Evolutionary conservation across 2,888 invertebrate species (phyloP).

Genomic region (Nymphalis polychloros): DNA sequence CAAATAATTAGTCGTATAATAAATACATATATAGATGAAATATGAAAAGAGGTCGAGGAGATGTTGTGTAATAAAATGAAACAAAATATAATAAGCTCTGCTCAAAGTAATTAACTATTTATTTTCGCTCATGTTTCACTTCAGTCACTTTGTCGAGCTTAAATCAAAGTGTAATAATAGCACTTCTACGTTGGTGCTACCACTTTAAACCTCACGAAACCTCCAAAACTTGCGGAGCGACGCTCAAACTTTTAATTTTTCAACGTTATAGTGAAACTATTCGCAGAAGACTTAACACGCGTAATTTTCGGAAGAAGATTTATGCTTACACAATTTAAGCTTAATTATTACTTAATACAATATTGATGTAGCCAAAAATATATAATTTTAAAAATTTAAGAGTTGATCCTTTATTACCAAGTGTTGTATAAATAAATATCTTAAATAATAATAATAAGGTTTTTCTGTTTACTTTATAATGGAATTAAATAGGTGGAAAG

Average conservation of each 20-base stretch:
- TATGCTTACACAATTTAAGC: neutral
- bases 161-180: neutral
- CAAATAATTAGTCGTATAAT: too few relatives aligned
- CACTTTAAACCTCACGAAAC: slow-evolving; percentile 2
- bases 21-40: too few relatives aligned
- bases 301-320: neutral
- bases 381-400: too few relatives aligned
- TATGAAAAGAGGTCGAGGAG: too few relatives aligned
- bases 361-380: too few relatives aligned
- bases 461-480: too few relatives aligned
- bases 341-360: neutral
- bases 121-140: neutral
- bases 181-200: slow-evolving; percentile 3
- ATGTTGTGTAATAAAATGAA: too few relatives aligned
- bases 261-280: neutral
- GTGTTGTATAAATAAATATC: too few relatives aligned
- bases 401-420: too few relatives aligned
- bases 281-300: neutral
- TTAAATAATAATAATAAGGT: too few relatives aligned
- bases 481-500: too few relatives aligned
- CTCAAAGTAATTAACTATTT: neutral
- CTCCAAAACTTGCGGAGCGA: neutral
- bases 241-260: neutral
- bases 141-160: slow-evolving; percentile 1
- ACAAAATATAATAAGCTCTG: too few relatives aligned